Evolutionary conservation across 2,888 invertebrate genomes (phyloP).

Genomic region (Sarcophaga subvicina): DNA sequence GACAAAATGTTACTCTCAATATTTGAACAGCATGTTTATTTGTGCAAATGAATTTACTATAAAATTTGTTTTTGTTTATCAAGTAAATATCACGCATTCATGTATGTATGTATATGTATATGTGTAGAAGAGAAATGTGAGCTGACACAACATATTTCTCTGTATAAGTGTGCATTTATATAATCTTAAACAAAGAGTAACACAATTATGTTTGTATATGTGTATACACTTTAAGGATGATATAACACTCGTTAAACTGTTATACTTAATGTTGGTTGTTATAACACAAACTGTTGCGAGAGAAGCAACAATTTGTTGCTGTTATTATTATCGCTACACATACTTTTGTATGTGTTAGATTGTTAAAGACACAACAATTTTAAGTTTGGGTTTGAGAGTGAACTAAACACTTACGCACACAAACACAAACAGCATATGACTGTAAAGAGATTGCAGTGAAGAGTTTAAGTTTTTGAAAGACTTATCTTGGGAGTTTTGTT

Average conservation of each 20-base stretch:
- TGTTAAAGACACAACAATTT: not conserved
- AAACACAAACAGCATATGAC: not conserved
- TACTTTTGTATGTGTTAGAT: not conserved
- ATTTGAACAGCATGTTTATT: too few relatives aligned
- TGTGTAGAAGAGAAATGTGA: not conserved
- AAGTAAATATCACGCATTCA: not conserved
- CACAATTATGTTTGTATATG: not conserved
- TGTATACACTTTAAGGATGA: not conserved
- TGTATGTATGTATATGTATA: slow-evolving; percentile 23
- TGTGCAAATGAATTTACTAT: too few relatives aligned
- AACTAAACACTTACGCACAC: slow-evolving; percentile 13
- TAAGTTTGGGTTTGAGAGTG: slow-evolving; percentile 28
- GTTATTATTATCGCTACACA: slow-evolving; percentile 31
- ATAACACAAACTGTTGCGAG: slow-evolving; percentile 68
- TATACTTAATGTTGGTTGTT: slow-evolving; percentile 10
- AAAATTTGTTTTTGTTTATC: slow-evolving; percentile 35
- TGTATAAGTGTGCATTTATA: too few relatives aligned
- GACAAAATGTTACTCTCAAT: too few relatives aligned
- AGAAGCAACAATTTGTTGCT: slow-evolving; percentile 71
- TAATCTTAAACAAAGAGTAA: too few relatives aligned
- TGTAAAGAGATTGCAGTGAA: slow-evolving; percentile 39
- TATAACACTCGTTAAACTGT: not conserved
- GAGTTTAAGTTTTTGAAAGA: slow-evolving; percentile 45
- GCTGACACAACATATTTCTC: not conserved
- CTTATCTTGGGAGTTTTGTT: slow-evolving; percentile 48